Percentiles rank a stretch among this genome's conserved stretches.
phyloP scores from a whole-genome alignment of 2,797 vertebrate species.

The Linurgus olivaceus region DNA sequence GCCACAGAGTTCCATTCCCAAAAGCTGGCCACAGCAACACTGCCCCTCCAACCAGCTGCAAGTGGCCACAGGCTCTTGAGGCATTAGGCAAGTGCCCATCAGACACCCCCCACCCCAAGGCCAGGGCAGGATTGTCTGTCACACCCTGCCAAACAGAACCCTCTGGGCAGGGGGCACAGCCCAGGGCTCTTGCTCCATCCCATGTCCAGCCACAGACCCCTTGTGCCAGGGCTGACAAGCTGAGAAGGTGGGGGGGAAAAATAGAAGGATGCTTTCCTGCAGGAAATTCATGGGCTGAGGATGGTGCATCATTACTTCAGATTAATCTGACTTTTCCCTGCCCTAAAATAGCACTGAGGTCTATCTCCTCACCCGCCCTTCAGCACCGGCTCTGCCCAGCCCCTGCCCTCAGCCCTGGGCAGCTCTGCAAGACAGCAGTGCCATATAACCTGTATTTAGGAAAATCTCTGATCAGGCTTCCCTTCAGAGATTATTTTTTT shows the following conservation, averaged over 20 bases:
- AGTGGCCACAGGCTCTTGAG: not conserved
- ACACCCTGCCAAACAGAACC: not conserved
- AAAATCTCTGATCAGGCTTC: not conserved
- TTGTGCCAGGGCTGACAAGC: not conserved
- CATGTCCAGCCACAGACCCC: not conserved
- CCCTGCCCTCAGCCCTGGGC: rapidly evolving
- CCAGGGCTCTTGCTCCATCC: not conserved
- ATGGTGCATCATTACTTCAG: not conserved
- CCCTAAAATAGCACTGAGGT: not conserved
- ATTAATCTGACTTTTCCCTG: not conserved
- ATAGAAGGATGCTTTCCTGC: not conserved
- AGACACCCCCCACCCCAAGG: rapidly evolving
- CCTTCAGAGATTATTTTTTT: not conserved
- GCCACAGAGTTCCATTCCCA: not conserved
- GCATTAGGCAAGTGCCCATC: not conserved
- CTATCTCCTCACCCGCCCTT: not conserved
- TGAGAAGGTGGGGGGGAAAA: not conserved
- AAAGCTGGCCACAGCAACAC: not conserved
- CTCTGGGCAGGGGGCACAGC: not conserved
- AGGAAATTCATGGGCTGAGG: not conserved
- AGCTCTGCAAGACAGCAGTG: not conserved
- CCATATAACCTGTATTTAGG: not conserved
- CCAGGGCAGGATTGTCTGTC: rapidly evolving
- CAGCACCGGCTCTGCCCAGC: not conserved
- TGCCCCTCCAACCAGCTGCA: not conserved